Conservation (phyloP, 2,797 vertebrate species). For the Calcarius lapponicus region DNA sequence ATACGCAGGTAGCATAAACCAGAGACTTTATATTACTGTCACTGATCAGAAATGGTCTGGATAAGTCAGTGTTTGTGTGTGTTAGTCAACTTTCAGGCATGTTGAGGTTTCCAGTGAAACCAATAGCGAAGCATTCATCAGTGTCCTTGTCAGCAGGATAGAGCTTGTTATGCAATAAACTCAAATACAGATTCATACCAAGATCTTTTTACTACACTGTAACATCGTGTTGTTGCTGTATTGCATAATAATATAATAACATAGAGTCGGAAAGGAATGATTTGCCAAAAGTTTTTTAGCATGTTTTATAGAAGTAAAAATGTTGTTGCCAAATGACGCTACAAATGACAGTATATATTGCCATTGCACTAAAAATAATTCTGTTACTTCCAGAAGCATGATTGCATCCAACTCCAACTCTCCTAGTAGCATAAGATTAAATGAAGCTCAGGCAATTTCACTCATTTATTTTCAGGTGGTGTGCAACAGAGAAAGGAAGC, state of each 20-base stretch:
- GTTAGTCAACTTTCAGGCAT: background rate
- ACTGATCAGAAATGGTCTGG: background rate
- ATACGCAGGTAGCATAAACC: background rate
- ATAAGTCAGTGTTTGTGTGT: background rate
- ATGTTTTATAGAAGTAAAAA: conserved; percentile 19
- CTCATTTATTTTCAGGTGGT: conserved; percentile 45
- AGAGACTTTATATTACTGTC: background rate
- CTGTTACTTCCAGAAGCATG: conserved; percentile 25
- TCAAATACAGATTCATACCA: background rate
- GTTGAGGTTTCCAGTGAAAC: conserved; percentile 13
- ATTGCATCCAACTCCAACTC: background rate
- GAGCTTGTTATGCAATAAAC: conserved; percentile 6
- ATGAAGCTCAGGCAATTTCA: conserved; percentile 29
- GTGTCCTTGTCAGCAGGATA: background rate
- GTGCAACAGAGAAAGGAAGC: background rate
- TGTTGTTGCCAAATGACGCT: background rate
- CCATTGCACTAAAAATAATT: conserved; percentile 19
- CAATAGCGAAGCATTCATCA: background rate
- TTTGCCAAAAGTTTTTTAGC: background rate
- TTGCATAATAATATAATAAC: background rate
- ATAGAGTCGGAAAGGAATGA: background rate
- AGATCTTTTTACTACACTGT: background rate
- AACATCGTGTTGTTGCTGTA: background rate
- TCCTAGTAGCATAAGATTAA: background rate
- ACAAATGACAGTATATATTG: background rate